A percentile compares a stretch with the other conserved stretches of the same genome.
phyloP scores from a whole-genome alignment of 2,797 vertebrate genomes.

The Remorina albescens region DNA sequence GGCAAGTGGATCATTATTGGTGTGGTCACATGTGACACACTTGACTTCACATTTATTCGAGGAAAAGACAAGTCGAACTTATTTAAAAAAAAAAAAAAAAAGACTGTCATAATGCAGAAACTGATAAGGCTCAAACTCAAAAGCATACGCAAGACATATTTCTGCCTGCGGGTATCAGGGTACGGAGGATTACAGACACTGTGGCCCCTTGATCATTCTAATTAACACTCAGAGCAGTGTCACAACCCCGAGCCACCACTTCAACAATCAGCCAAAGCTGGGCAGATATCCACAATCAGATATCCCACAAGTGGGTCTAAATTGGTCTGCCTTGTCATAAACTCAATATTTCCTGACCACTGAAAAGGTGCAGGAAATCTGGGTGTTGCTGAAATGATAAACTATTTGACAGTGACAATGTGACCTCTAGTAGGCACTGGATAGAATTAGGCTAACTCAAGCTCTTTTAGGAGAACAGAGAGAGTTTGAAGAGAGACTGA shows the following conservation, averaged over 20 bases:
- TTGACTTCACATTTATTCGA: slow-evolving; percentile 10
- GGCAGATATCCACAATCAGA: slow-evolving; percentile 48
- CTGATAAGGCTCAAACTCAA: slow-evolving; percentile 9
- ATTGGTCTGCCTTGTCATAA: slow-evolving; percentile 43
- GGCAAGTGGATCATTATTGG: neutral
- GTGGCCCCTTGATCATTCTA: slow-evolving; percentile 54
- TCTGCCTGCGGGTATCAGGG: slow-evolving; percentile 47
- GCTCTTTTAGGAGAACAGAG: slow-evolving; percentile 16
- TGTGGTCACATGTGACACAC: slow-evolving; percentile 6
- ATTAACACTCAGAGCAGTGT: slow-evolving; percentile 60
- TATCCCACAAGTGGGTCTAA: slow-evolving; percentile 57
- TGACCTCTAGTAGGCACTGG: slow-evolving; percentile 16
- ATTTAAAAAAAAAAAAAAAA: neutral
- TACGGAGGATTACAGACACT: slow-evolving; percentile 50
- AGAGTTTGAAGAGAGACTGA: slow-evolving; percentile 31
- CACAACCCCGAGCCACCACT: slow-evolving; percentile 43
- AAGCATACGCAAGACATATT: slow-evolving; percentile 15
- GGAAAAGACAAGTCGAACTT: neutral
- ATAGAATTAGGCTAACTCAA: slow-evolving; percentile 28
- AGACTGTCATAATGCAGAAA: neutral
- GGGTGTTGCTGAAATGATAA: slow-evolving; percentile 39
- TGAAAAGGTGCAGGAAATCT: slow-evolving; percentile 39
- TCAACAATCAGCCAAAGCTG: slow-evolving; percentile 48
- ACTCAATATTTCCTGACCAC: slow-evolving; percentile 23
- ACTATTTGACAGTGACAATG: slow-evolving; percentile 27